phyloP scores from a whole-genome alignment of 2,113 vertebrate genomes.

The Henicopernis longicauda region DNA sequence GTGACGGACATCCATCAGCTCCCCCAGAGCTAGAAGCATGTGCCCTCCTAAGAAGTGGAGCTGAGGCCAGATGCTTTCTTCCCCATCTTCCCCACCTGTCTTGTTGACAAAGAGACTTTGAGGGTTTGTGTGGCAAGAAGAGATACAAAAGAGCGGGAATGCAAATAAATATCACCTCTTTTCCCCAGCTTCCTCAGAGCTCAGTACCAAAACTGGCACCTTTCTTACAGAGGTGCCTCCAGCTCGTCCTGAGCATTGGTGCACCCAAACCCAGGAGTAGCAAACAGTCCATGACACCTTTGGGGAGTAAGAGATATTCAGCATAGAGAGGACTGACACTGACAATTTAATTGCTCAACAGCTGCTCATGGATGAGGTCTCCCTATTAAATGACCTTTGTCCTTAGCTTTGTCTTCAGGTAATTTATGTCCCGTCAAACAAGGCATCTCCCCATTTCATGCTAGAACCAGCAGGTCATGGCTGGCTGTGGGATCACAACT shows the following conservation, averaged over 20 bases:
- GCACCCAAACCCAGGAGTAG: not conserved
- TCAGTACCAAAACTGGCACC: not conserved
- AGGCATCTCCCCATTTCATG: rapidly evolving
- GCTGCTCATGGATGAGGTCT: not conserved
- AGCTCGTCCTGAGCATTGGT: not conserved
- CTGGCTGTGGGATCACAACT: not conserved
- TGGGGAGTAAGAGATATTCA: not conserved
- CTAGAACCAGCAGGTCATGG: not conserved
- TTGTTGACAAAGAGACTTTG: not conserved
- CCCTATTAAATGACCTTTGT: not conserved
- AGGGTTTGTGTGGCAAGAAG: not conserved
- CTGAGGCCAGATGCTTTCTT: rapidly evolving
- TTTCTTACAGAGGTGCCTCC: not conserved
- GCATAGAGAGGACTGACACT: not conserved
- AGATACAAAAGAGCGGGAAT: not conserved
- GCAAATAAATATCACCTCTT: not conserved
- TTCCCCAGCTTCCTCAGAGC: not conserved
- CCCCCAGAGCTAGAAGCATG: not conserved
- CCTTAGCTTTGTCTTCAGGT: not conserved
- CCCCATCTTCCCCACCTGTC: not conserved
- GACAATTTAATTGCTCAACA: not conserved
- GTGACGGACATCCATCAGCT: not conserved
- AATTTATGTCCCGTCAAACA: not conserved
- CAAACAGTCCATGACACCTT: not conserved
- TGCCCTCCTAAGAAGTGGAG: not conserved